Conservation (phyloP, 2,797 vertebrate species). For the Clarias pachynema region DNA sequence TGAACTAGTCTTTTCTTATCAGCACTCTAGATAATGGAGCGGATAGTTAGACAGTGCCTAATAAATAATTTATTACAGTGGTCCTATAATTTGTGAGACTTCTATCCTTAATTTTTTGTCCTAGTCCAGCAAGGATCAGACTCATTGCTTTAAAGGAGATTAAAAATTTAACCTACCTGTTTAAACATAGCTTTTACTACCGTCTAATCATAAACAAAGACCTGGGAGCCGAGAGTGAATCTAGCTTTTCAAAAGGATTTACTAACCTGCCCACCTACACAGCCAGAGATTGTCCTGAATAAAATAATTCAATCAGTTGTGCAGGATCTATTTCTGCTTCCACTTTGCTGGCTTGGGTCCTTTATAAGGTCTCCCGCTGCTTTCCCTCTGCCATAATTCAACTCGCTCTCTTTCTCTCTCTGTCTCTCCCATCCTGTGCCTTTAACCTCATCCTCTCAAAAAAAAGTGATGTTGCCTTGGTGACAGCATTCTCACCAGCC, state of each 20-base stretch:
- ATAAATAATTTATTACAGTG: not conserved
- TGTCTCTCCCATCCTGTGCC: slow-evolving; percentile 29
- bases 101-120: not conserved
- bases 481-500: slow-evolving; percentile 52
- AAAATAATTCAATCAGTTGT: slow-evolving; percentile 26
- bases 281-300: not conserved
- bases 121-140: not conserved
- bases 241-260: not conserved
- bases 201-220: not conserved
- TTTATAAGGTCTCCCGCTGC: slow-evolving; percentile 41
- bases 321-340: slow-evolving; percentile 19
- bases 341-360: not conserved
- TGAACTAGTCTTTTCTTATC: not conserved
- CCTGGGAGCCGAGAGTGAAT: not conserved
- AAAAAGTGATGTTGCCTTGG: slow-evolving; percentile 72
- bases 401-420: slow-evolving; percentile 8
- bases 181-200: not conserved
- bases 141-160: not conserved
- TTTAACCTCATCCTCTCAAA: slow-evolving; percentile 60
- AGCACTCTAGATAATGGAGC: not conserved
- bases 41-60: not conserved
- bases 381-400: slow-evolving; percentile 36
- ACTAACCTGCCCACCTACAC: not conserved
- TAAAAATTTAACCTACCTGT: not conserved
- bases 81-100: not conserved